Percentiles rank a stretch among this genome's conserved stretches.
These are phyloP conservation scores for Dioctria linearis DNA, from an alignment of 2,888 invertebrate species.

Conservation along the genomic window DNA sequence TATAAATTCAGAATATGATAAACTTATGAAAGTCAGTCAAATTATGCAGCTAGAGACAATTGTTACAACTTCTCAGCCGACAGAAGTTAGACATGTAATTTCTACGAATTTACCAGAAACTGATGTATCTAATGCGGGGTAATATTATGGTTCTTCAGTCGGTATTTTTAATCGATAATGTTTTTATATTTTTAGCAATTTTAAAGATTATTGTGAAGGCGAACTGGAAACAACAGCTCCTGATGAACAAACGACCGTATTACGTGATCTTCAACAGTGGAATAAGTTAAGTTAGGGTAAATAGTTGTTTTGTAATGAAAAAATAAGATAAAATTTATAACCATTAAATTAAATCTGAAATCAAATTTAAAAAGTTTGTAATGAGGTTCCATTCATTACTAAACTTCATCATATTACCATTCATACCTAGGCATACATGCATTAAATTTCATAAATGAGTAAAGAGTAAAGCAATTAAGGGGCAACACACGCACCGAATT, in stretches of 20 bases:
- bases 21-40: conserved; percentile 70
- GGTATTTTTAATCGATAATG: background rate
- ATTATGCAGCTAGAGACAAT: conserved; percentile 66
- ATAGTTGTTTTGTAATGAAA: too few species aligned
- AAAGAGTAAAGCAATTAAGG: too few species aligned
- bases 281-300: conserved; percentile 4
- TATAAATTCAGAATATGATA: conserved; percentile 68
- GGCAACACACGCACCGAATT: too few species aligned
- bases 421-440: too few species aligned
- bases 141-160: background rate
- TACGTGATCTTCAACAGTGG: conserved; percentile 7
- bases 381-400: too few species aligned
- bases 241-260: conserved; percentile 49
- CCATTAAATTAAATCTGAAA: too few species aligned
- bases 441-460: too few species aligned
- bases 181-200: background rate
- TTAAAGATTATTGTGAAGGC: conserved; percentile 53
- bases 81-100: conserved; percentile 14
- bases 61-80: conserved; percentile 23
- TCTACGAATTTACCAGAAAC: conserved; percentile 44
- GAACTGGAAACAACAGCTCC: conserved; percentile 48
- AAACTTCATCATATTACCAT: too few species aligned
- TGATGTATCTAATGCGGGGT: conserved; percentile 15
- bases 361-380: too few species aligned
- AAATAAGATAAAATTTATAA: too few species aligned